Evolutionary conservation across 1,140 invertebrate species (phyloP).

Genomic region (Heliothis subflexa): DNA sequence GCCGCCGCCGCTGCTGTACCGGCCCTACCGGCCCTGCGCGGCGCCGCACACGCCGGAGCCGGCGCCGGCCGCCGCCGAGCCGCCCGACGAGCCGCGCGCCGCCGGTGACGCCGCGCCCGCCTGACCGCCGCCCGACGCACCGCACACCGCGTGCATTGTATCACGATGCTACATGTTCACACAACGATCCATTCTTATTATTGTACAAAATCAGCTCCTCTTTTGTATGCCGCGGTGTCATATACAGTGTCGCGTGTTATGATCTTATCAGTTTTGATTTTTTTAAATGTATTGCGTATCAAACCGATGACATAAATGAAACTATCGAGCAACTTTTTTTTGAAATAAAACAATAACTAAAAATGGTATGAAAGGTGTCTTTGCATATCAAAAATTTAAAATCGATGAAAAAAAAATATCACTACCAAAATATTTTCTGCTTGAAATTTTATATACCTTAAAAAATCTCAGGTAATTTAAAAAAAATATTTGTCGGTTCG

Average conservation of each 20-base stretch:
- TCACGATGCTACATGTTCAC: neutral
- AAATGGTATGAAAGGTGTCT: neutral
- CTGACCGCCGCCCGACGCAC: slow-evolving; percentile 27
- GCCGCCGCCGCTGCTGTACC: slow-evolving; percentile 49
- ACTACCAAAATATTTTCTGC: neutral
- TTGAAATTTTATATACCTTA: no score
- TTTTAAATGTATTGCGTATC: neutral
- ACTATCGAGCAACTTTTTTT: no score
- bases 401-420: neutral
- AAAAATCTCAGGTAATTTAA: neutral
- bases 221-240: neutral
- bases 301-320: neutral
- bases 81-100: slow-evolving; percentile 9
- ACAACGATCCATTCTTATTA: neutral
- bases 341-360: no score
- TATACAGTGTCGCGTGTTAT: neutral
- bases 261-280: no score
- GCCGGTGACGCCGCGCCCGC: slow-evolving; percentile 32
- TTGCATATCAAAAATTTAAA: neutral
- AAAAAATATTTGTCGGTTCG: neutral
- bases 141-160: neutral
- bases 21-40: slow-evolving; percentile 52
- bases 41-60: slow-evolving; percentile 12
- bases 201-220: neutral
- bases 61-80: neutral